These are phyloP conservation scores for Enteromius argenteus DNA, from an alignment of 2,797 vertebrate species.

Conservation along the genomic window DNA sequence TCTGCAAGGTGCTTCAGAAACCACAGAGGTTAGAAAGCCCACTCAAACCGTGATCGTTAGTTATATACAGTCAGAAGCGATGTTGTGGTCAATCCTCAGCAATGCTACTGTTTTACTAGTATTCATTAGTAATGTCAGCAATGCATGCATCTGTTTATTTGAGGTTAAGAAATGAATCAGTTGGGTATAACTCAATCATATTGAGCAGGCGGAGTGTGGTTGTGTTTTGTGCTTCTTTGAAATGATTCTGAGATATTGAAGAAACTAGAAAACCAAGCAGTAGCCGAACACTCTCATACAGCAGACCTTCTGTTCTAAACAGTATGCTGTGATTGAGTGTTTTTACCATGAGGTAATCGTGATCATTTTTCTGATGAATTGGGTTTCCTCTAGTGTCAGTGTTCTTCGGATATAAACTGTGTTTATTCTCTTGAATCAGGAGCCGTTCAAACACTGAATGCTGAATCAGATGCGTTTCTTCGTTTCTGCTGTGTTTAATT, in stretches of 20 bases:
- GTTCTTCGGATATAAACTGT: neutral
- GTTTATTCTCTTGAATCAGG: neutral
- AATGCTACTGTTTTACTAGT: neutral
- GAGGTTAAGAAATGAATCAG: neutral
- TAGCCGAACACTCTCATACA: neutral
- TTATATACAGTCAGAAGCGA: neutral
- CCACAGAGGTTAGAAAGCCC: conserved; percentile 6
- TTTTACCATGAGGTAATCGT: neutral
- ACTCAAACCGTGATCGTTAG: neutral
- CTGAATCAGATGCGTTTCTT: neutral
- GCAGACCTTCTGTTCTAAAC: neutral
- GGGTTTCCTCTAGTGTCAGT: neutral
- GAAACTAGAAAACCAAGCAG: neutral
- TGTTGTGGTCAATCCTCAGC: neutral
- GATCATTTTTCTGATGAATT: neutral
- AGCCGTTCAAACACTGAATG: neutral
- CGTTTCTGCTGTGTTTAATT: neutral
- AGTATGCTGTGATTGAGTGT: neutral
- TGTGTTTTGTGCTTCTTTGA: neutral
- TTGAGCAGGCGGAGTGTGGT: neutral
- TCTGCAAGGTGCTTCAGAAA: neutral
- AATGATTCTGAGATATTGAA: neutral
- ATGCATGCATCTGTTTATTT: neutral
- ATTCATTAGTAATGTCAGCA: neutral
- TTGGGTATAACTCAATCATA: neutral